Conservation (phyloP, 2,888 invertebrate species). For the Agrochola lota region DNA sequence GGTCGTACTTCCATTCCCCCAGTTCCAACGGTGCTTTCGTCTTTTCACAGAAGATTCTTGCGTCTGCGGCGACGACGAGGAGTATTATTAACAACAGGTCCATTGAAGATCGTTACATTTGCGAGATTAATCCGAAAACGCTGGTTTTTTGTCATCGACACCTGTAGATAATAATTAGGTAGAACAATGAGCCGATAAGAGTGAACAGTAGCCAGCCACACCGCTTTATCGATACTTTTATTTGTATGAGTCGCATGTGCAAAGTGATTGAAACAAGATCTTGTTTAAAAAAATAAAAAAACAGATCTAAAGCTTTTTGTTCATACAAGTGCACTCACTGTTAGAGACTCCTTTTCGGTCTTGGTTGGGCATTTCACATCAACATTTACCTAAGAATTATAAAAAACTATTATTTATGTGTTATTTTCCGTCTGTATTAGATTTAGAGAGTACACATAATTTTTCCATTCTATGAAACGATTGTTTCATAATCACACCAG, state of each 20-base stretch:
- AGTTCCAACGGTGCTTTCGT: conserved; percentile 79
- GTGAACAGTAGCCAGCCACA: conserved; percentile 20
- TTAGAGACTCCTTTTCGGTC: neutral
- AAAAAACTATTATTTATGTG: neutral
- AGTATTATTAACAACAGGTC: conserved; percentile 63
- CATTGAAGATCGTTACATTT: conserved; percentile 65
- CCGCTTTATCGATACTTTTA: conserved; percentile 30
- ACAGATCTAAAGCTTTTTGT: neutral
- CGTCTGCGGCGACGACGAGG: conserved; percentile 56
- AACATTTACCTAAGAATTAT: neutral
- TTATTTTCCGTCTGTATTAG: neutral
- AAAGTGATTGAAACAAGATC: neutral
- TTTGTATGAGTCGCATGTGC: conserved; percentile 26
- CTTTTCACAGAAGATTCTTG: conserved; percentile 76
- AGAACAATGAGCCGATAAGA: conserved; percentile 64
- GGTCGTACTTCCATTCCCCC: conserved; percentile 77
- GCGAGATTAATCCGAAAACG: conserved; percentile 40
- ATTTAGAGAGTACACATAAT: neutral
- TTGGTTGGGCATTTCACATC: neutral
- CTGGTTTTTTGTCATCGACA: conserved; percentile 26
- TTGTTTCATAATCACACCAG: neutral
- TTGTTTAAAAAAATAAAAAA: neutral
- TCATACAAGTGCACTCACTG: neutral
- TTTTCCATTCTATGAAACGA: neutral
- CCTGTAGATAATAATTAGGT: conserved; percentile 25